Base-by-base conservation (phyloP, 1,140 invertebrate genomes). In the Triops cancriformis region DNA sequence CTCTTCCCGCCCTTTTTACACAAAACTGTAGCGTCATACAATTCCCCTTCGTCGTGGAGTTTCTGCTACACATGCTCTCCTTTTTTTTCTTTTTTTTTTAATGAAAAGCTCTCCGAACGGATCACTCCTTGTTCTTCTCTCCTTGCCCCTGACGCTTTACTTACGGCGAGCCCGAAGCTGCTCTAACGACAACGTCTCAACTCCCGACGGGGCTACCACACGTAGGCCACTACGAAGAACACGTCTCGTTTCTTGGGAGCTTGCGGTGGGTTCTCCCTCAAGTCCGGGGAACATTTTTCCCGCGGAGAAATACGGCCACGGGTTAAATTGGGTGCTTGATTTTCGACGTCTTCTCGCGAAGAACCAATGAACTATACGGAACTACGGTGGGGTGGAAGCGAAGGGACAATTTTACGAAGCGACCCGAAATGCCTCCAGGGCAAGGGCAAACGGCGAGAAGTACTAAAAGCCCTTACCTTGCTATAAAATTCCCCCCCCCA, bases 61-160 rank as follows among this genome's bases (percentile, higher is more conserved):
- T 23, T 64, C 51, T n/a, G 42, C 28, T 43, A 28, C 43, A n/a
- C 42, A 76, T 14, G 43, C 26, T 9, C 12, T 5, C 7, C 1
- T 27, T 45, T 26, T 41, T 75, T 45, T 75, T 75, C 45, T 45
- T 26, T 41, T 75, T 45, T 75, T 75, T 45, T 75, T 23, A 74
- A 41, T 74, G 73, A 74, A 74, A 43, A 27, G 72, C 31, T 6
- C 28, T 14, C 14, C 18, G 11, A 74, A 74, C 27, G 10, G 26
- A 74, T 74, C 73, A 23, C 1, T 73, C 28, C 72, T 26, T 73
- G 27, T 73, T 23, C 28, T 73, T 73, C n/a, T 73, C 28, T 73
- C 31, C 28, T 41, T 74, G 7, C 9, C 73, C 27, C 27, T 31
- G n/a, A 27, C 31, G 14, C 23, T 31, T 74, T 74, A n/a, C 5